Percentiles rank a stretch among this genome's conserved stretches.
Conservation (phyloP, 2,113 vertebrate species). For the Canis aureus region DNA sequence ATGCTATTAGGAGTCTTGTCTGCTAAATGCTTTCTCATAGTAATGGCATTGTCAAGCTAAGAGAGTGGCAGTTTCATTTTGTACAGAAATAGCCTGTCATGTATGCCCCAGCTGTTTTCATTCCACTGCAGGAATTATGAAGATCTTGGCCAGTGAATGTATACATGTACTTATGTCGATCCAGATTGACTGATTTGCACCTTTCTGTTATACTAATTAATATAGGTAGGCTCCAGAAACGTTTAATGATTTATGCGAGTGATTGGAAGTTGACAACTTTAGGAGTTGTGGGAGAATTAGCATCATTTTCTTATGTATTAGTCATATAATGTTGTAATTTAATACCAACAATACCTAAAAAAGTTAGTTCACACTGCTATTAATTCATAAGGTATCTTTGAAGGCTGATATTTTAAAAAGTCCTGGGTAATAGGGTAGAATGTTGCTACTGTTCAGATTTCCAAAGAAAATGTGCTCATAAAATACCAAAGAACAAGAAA, state of each 20-base stretch:
- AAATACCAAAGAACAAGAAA: not conserved
- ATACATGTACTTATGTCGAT: not conserved
- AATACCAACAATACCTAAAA: not conserved
- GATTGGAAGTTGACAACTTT: slow-evolving; percentile 26
- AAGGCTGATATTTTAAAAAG: slow-evolving; percentile 22
- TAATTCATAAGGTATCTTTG: slow-evolving; percentile 8
- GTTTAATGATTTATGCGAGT: not conserved
- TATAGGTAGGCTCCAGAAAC: not conserved
- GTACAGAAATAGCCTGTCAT: slow-evolving; percentile 58
- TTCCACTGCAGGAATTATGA: slow-evolving; percentile 15
- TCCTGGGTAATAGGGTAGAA: not conserved
- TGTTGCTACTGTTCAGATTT: not conserved
- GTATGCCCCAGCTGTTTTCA: slow-evolving; percentile 10
- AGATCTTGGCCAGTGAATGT: not conserved
- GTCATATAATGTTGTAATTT: not conserved
- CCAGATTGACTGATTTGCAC: not conserved
- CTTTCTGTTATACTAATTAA: slow-evolving; percentile 19
- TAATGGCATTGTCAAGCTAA: slow-evolving; percentile 53
- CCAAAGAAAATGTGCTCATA: slow-evolving; percentile 38
- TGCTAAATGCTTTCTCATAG: slow-evolving; percentile 54
- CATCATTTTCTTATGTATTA: slow-evolving; percentile 11
- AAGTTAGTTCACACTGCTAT: not conserved
- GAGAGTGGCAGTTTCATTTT: slow-evolving; percentile 70
- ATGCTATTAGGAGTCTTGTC: slow-evolving; percentile 7
- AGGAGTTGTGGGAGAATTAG: slow-evolving; percentile 41